Evolutionary conservation across 2,113 vertebrate genomes (phyloP).

Genomic region (Trematomus loennbergii): DNA sequence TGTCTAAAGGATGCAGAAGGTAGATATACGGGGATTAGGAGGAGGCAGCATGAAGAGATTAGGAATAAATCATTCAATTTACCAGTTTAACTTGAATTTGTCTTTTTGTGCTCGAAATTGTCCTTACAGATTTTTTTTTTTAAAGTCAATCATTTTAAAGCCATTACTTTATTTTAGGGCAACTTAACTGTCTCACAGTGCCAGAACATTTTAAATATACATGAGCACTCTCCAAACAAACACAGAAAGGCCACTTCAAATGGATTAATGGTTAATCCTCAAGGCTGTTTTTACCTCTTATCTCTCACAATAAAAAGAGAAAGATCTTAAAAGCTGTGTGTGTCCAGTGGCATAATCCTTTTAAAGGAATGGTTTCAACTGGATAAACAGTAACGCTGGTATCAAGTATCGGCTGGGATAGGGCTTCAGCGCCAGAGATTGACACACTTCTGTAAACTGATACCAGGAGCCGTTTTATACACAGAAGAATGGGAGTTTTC

Average conservation of each 20-base stretch:
- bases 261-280: slow-evolving; percentile 59
- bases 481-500: neutral
- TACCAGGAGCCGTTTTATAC: neutral
- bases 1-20: slow-evolving; percentile 61
- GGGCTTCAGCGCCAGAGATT: slow-evolving; percentile 4
- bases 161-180: neutral
- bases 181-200: slow-evolving; percentile 3
- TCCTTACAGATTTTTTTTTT: neutral
- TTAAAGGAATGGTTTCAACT: slow-evolving; percentile 36
- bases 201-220: neutral
- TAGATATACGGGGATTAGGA: slow-evolving; percentile 44
- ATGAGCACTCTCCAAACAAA: slow-evolving; percentile 41
- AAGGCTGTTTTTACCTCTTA: slow-evolving; percentile 45
- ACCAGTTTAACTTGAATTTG: slow-evolving; percentile 4
- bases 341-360: slow-evolving; percentile 48
- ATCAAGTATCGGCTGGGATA: slow-evolving; percentile 29
- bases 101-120: neutral
- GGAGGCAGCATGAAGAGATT: slow-evolving; percentile 26
- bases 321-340: slow-evolving; percentile 53
- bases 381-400: slow-evolving; percentile 34
- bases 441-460: slow-evolving; percentile 17
- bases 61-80: slow-evolving; percentile 23
- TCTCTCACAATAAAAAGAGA: slow-evolving; percentile 51
- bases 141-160: neutral
- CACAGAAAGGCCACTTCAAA: slow-evolving; percentile 26